Evolutionary conservation across 2,797 vertebrate genomes (phyloP).

Genomic region (Trachurus trachurus): DNA sequence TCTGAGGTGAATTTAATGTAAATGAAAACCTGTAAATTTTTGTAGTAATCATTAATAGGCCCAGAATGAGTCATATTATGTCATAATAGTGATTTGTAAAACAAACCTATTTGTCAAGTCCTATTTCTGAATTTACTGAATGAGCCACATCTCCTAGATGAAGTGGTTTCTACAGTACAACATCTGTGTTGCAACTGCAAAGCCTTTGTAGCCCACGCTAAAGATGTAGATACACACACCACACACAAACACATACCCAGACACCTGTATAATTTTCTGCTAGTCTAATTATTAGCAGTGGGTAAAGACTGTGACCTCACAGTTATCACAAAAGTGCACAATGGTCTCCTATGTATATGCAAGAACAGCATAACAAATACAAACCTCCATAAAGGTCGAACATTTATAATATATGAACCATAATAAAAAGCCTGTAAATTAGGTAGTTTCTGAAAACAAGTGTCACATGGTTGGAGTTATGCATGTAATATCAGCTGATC

Average conservation of each 20-base stretch:
- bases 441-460: conserved; percentile 36
- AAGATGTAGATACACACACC: conserved; percentile 2
- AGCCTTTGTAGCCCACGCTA: conserved; percentile 2
- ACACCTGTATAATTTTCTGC: conserved; percentile 36
- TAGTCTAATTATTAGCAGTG: conserved; percentile 72
- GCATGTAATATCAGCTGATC: conserved; percentile 7
- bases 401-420: conserved; percentile 54
- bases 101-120: conserved; percentile 6
- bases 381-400: conserved; percentile 76
- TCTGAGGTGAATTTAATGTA: too few relatives aligned
- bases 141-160: neutral
- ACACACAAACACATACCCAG: neutral
- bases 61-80: neutral
- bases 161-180: conserved; percentile 20
- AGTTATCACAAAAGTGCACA: conserved; percentile 72
- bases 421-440: conserved; percentile 28
- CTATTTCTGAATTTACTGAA: conserved; percentile 8
- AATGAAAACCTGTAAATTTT: too few relatives aligned
- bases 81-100: neutral
- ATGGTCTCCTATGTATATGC: conserved; percentile 50
- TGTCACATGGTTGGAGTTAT: neutral
- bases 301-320: conserved; percentile 69
- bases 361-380: conserved; percentile 59
- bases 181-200: conserved; percentile 20
- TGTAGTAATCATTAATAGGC: too few relatives aligned